A percentile compares a stretch with the other conserved stretches of the same genome.
These are phyloP conservation scores for Regulus satrapa DNA, from an alignment of 2,113 vertebrate genomes.

Conservation along the genomic window DNA sequence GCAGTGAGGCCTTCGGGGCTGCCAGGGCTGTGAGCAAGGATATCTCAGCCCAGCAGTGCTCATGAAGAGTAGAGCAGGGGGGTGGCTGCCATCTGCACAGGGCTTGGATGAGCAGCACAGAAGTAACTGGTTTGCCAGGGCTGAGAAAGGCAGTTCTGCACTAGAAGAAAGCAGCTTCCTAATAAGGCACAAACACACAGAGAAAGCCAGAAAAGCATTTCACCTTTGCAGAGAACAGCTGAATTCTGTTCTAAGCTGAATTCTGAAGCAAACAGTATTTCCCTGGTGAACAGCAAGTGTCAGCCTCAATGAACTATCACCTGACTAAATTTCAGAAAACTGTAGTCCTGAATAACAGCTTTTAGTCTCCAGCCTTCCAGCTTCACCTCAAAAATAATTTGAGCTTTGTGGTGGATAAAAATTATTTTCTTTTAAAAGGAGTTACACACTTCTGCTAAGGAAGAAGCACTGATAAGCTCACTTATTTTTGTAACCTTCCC, in stretches of 20 bases:
- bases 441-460: neutral
- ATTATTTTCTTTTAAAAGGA: neutral
- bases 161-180: neutral
- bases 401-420: neutral
- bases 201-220: neutral
- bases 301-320: neutral
- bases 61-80: neutral
- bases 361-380: neutral
- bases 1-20: neutral
- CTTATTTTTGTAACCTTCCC: neutral
- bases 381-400: neutral
- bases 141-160: neutral
- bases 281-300: neutral
- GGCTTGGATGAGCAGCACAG: neutral
- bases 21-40: accelerated
- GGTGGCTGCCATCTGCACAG: neutral
- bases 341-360: neutral
- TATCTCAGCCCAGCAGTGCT: neutral
- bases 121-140: neutral
- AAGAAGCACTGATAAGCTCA: neutral
- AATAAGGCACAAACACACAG: neutral
- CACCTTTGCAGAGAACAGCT: neutral
- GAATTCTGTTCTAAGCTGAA: neutral
- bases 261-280: neutral
- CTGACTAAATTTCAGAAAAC: neutral